A percentile compares a stretch with the other conserved stretches of the same genome.
These are phyloP conservation scores for Platycnemis pennipes DNA, from an alignment of 2,888 invertebrate species.

Conservation along the genomic window DNA sequence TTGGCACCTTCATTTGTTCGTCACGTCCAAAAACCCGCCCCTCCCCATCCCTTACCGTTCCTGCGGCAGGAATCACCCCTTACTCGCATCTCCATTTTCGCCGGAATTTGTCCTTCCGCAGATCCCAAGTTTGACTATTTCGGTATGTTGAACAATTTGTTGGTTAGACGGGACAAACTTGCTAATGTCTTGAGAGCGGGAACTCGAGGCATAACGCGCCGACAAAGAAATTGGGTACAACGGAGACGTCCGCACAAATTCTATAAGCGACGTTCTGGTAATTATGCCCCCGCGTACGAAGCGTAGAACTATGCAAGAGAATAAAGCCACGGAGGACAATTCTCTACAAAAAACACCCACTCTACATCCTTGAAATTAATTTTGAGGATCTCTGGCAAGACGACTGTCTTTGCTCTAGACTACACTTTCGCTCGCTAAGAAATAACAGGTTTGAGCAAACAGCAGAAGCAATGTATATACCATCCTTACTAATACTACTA, in stretches of 20 bases:
- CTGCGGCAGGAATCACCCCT: conserved; percentile 38
- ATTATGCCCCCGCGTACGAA: background rate
- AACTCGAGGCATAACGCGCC: background rate
- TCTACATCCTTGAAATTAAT: background rate
- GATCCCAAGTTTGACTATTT: conserved; percentile 47
- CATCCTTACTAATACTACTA: background rate
- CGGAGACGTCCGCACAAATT: background rate
- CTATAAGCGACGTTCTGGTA: background rate
- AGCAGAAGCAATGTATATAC: background rate
- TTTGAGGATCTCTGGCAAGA: background rate
- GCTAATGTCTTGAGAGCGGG: background rate
- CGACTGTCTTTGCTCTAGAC: background rate
- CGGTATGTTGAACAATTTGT: conserved; percentile 24
- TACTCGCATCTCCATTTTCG: background rate
- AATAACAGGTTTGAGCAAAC: background rate
- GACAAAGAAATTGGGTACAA: background rate
- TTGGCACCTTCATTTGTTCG: conserved; percentile 59
- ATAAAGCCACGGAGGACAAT: background rate
- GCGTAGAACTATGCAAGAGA: too few species aligned
- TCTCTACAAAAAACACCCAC: background rate
- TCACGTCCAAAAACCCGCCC: conserved; percentile 24
- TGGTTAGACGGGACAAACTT: conserved; percentile 23
- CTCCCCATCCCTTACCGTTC: background rate
- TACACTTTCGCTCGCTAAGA: background rate
- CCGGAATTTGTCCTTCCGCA: conserved; percentile 21